phyloP scores from a whole-genome alignment of 2,888 invertebrate species.

The Drosophila anomalata region DNA sequence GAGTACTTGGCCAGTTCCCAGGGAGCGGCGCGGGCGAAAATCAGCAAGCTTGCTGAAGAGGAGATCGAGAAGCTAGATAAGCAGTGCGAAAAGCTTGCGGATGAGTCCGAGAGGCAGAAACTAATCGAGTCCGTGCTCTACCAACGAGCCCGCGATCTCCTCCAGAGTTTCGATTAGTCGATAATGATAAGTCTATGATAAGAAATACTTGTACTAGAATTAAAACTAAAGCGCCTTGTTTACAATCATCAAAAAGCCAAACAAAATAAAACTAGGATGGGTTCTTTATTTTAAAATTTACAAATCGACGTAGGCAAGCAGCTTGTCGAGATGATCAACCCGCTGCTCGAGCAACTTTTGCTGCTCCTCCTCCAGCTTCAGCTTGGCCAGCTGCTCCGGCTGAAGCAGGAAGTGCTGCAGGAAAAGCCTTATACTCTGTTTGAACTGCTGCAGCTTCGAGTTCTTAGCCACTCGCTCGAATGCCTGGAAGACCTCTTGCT shows the following conservation, averaged over 20 bases:
- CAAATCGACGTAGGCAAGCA: conserved; percentile 84
- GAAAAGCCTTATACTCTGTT: conserved; percentile 93
- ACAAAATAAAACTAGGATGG: background rate
- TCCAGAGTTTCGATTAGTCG: conserved; percentile 78
- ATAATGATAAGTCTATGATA: background rate
- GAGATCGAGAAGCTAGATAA: conserved; percentile 87
- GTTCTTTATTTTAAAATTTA: conserved; percentile 8
- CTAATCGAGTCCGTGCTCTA: conserved; percentile 77
- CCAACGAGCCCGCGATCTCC: conserved; percentile 80
- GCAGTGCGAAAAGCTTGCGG: conserved; percentile 56
- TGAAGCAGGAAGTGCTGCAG: conserved; percentile 93
- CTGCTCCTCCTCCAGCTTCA: conserved; percentile 83
- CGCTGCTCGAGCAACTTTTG: conserved; percentile 85
- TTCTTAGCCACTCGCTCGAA: conserved; percentile 90
- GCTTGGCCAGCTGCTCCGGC: conserved; percentile 85
- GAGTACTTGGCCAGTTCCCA: conserved; percentile 90
- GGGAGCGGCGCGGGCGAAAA: conserved; percentile 87
- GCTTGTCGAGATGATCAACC: conserved; percentile 87
- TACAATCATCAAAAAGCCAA: background rate
- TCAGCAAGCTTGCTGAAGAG: conserved; percentile 87
- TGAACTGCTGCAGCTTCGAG: conserved; percentile 90
- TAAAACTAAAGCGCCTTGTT: background rate
- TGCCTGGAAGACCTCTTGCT: conserved; percentile 84
- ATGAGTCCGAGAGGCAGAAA: conserved; percentile 57
- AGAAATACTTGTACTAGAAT: background rate